Percentiles rank a stretch among this genome's conserved stretches.
phyloP scores from a whole-genome alignment of 2,797 vertebrate genomes.

The Aldrovandia affinis region DNA sequence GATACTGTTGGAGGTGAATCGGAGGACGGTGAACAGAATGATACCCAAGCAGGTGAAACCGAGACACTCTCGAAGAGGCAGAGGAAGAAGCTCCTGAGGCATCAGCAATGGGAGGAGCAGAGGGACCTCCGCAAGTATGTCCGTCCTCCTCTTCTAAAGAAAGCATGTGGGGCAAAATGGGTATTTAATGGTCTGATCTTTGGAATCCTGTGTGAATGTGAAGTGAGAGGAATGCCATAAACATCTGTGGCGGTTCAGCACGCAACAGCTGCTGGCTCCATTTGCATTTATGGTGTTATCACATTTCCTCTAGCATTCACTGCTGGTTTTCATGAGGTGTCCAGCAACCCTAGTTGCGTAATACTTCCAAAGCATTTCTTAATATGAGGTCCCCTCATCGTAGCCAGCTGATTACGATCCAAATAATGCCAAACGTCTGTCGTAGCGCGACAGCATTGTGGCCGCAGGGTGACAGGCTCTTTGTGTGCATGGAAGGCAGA shows the following conservation, averaged over 20 bases:
- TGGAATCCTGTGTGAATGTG: background rate
- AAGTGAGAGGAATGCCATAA: background rate
- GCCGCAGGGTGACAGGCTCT: background rate
- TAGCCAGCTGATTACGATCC: background rate
- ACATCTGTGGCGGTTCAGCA: background rate
- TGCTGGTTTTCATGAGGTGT: background rate
- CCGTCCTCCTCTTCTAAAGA: background rate
- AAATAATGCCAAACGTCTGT: background rate
- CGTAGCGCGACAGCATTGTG: background rate
- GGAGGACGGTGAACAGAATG: background rate
- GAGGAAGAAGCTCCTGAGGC: constrained; percentile 86
- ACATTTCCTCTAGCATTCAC: background rate
- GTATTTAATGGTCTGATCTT: background rate
- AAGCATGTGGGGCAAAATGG: background rate
- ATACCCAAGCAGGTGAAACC: constrained; percentile 24
- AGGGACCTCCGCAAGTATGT: constrained; percentile 87
- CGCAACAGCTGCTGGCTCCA: background rate
- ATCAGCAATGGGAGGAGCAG: constrained; percentile 94
- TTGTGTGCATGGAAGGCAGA: constrained; percentile 74
- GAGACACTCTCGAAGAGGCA: constrained; percentile 85
- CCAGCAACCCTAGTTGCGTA: background rate
- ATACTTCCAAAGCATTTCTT: background rate
- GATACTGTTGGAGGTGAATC: constrained; percentile 6
- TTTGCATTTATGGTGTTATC: background rate
- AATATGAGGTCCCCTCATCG: background rate